These are phyloP conservation scores for Champsocephalus esox DNA, from an alignment of 2,797 vertebrate genomes.

Conservation along the genomic window DNA sequence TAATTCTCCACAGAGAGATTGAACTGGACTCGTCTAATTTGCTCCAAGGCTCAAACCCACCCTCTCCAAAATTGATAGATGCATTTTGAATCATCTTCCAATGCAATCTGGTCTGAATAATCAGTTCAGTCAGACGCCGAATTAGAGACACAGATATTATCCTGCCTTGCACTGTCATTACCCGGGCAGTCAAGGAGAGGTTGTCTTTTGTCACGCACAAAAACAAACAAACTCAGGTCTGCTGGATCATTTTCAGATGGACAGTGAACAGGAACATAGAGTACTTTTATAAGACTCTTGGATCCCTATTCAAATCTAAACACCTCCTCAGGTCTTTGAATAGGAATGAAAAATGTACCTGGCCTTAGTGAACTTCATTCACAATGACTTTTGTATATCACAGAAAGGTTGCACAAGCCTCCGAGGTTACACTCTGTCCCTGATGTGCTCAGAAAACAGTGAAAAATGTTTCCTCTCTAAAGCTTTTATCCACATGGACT, in stretches of 20 bases:
- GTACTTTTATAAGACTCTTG: slow-evolving; percentile 82
- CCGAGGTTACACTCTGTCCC: slow-evolving; percentile 86
- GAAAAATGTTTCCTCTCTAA: slow-evolving; percentile 87
- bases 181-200: slow-evolving; percentile 73
- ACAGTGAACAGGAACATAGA: slow-evolving; percentile 83
- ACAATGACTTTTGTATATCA: slow-evolving; percentile 85
- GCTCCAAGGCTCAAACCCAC: slow-evolving; percentile 82
- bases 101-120: slow-evolving; percentile 85
- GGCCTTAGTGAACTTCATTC: slow-evolving; percentile 89
- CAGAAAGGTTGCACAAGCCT: slow-evolving; percentile 86
- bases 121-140: slow-evolving; percentile 86
- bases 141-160: slow-evolving; percentile 88
- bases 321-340: slow-evolving; percentile 74
- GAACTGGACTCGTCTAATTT: slow-evolving; percentile 88
- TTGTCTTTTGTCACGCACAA: slow-evolving; percentile 83
- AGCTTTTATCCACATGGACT: slow-evolving; percentile 89
- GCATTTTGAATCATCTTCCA: slow-evolving; percentile 89
- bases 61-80: slow-evolving; percentile 91
- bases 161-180: slow-evolving; percentile 86
- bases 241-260: slow-evolving; percentile 89
- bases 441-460: slow-evolving; percentile 86
- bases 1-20: slow-evolving; percentile 89
- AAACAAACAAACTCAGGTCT: slow-evolving; percentile 80
- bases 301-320: slow-evolving; percentile 84
- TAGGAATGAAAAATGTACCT: slow-evolving; percentile 86